Evolutionary conservation across 1,140 invertebrate species (phyloP), one percentile per base, ranked within the genome.

Genomic region (Megathymus violae): DNA sequence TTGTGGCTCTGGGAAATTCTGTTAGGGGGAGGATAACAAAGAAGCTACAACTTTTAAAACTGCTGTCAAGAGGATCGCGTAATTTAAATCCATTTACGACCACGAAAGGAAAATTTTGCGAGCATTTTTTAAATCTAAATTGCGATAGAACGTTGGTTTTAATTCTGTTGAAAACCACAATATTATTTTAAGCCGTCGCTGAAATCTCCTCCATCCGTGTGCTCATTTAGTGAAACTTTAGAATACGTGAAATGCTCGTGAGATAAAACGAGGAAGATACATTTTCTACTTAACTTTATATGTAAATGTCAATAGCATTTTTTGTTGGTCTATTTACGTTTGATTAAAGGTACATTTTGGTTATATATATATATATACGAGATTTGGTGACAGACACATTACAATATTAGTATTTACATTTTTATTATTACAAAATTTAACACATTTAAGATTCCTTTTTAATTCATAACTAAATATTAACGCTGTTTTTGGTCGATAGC

Each of bases 1-100:
- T 43, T 54, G 51, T 54, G 38, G 38, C 51, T 54, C 51, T 54
- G 51, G 51, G 38, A 54, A 54, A 54, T 54, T 54, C 38, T 31
- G 38, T 54, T 43, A 27, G 38, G 38, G 51, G 51, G 36, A 54
- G 38, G 51, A 54, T 31, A 52, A 41, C 40, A 54, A 54, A 54
- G 38, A 43, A 25, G 36, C 17, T 19, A 50, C 46, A 22, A 43
- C 48, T 51, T 52, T 62, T 52, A 44, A 43, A 51, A 43, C 40
- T 44, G 60, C 17, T 50, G 34, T 43, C 22, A 14, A 50, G 59
- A 50, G 44, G 11, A 48, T 19, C 34, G 14, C 51, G 38, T 54
- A 16, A 54, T 54, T 54, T 54, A 43, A 54, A 31, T 43, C 19
- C 19, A 27, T 54, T 54, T 54, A 54, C 13, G 19, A 15, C 15